Evolutionary conservation across 1,140 invertebrate species (phyloP), one percentile per base, ranked within the genome.

Genomic region (Zaprionus nigranus): DNA sequence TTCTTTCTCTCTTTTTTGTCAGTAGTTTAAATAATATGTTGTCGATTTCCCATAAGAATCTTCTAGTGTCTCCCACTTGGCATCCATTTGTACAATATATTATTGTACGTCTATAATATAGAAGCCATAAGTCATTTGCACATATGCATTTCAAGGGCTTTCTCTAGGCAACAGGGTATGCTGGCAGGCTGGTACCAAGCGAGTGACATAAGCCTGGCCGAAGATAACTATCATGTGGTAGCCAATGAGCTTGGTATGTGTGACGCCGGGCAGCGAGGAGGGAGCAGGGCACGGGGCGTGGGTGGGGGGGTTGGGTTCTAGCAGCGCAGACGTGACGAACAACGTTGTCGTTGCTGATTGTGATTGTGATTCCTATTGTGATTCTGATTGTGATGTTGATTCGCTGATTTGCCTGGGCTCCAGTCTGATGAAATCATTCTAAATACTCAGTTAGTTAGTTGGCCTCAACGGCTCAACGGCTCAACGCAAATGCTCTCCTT

Each of bases 371-470:
- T 58, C 53, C 58, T 59, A 61, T 64, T 67, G 24, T 51, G 49
- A 73, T 67, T 67, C 56, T 73, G 70, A 74, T 73, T 73, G 54
- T 72, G 57, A 66, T 68, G 72, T 70, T 75, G 72, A 63, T 70
- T 75, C 49, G 63, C 69, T 75, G 73, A 74, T 78, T 86, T 78
- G 70, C 73, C 51, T 20, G 46, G 20, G 70, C 71, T 53, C 61
- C 43, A 40, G 56, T 74, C 36, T 86, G 79, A 86, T 86, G 76
- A 82, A 86, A 85, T 85, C 79, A 86, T 85, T 85, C 68, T 36
- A 69, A 72, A 71, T 72, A 82, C 75, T 76, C 75, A 73, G 49
- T 68, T 68, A 58, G 43, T 70, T 59, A 62, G 57, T 62, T 57
- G 51, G 67, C 54, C 59, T 36, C 60, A 46, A 28, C 43, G 24